These are phyloP conservation scores for Eudiplozoon nipponicum DNA, from an alignment of 2,888 invertebrate genomes.

Conservation along the genomic window DNA sequence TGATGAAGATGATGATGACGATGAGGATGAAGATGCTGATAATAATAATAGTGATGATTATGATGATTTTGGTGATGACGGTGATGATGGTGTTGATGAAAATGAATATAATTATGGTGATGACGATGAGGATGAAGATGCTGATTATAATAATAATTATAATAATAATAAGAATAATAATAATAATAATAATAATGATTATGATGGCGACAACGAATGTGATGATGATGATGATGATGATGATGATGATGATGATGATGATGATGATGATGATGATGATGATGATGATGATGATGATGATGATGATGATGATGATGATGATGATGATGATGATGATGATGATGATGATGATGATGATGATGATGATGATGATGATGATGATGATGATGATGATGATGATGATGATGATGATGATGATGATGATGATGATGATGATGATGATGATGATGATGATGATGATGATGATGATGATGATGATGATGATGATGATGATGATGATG, in stretches of 20 bases:
- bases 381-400: neutral
- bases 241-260: conserved; percentile 2
- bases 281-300: conserved; percentile 2
- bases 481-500: neutral
- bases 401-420: neutral
- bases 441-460: conserved; percentile 1
- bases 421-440: neutral
- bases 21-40: too few species aligned
- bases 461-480: neutral
- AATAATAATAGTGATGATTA: too few species aligned
- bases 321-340: neutral
- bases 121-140: too few species aligned
- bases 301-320: conserved; percentile 1
- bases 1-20: too few species aligned
- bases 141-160: too few species aligned
- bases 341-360: neutral
- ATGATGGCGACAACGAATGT: too few species aligned
- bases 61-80: too few species aligned
- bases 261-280: conserved; percentile 2
- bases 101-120: too few species aligned
- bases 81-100: too few species aligned
- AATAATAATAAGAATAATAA: too few species aligned
- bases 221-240: too few species aligned
- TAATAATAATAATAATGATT: too few species aligned
- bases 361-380: neutral